A percentile compares a stretch with the other conserved stretches of the same genome.
Conservation (phyloP, 2,888 invertebrate species). For the Pseudococcus longispinus region DNA sequence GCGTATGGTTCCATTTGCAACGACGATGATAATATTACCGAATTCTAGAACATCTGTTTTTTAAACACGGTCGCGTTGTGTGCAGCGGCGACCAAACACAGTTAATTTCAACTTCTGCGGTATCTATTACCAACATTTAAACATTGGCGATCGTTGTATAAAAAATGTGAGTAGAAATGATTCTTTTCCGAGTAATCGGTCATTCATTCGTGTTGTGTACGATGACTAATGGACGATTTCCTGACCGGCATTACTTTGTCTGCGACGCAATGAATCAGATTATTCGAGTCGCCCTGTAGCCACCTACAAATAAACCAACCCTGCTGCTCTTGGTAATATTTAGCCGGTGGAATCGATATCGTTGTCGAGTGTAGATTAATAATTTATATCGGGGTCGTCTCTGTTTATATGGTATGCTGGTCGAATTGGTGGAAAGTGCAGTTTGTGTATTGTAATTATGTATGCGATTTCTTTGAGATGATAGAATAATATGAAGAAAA, state of each 20-base stretch:
- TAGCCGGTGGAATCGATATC: not conserved
- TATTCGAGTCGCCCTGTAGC: not conserved
- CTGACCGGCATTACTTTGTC: not conserved
- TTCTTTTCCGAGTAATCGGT: not conserved
- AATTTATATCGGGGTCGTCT: no score
- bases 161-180: not conserved
- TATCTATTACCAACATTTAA: not conserved
- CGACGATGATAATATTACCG: not conserved
- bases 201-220: not conserved
- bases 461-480: no score
- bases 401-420: no score
- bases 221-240: not conserved
- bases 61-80: not conserved
- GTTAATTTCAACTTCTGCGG: not conserved
- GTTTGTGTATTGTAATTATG: no score
- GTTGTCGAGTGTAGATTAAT: not conserved
- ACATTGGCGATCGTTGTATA: not conserved
- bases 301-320: not conserved
- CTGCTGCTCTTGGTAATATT: not conserved
- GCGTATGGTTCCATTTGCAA: no score
- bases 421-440: no score
- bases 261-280: not conserved
- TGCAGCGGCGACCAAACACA: not conserved
- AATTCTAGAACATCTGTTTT: not conserved
- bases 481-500: not conserved